Evolutionary conservation across 2,113 vertebrate genomes (phyloP).

Genomic region (Amphiprion ocellaris): DNA sequence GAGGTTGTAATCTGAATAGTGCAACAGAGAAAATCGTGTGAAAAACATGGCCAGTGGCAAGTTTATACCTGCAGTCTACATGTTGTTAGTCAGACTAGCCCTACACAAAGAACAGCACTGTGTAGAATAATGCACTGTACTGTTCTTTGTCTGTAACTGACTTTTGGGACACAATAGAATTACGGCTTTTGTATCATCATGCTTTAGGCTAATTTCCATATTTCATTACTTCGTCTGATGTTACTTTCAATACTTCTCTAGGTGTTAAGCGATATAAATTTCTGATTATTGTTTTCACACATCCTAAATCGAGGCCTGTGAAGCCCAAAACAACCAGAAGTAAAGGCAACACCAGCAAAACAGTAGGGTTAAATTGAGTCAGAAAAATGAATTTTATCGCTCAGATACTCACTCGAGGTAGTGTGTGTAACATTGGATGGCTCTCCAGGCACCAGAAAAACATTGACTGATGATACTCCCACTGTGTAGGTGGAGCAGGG

Average conservation of each 20-base stretch:
- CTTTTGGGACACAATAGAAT: not conserved
- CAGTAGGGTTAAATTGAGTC: no score
- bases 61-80: no score
- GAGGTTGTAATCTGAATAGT: no score
- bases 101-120: not conserved
- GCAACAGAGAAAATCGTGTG: no score
- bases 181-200: no score
- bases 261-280: no score
- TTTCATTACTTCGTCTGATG: not conserved
- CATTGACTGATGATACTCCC: constrained; percentile 81
- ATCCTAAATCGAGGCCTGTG: no score
- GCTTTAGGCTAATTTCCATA: not conserved
- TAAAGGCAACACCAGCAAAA: not conserved
- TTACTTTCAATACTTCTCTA: no score
- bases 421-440: constrained; percentile 56
- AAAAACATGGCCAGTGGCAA: no score
- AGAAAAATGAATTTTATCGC: not conserved
- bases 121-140: not conserved
- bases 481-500: constrained; percentile 83
- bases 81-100: not conserved
- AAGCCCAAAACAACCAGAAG: not conserved
- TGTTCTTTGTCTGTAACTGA: not conserved
- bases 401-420: constrained; percentile 81
- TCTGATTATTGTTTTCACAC: no score
- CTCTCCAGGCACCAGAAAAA: constrained; percentile 81